These are phyloP conservation scores for Notolabrus celidotus DNA, from an alignment of 2,797 vertebrate genomes.

Conservation along the genomic window DNA sequence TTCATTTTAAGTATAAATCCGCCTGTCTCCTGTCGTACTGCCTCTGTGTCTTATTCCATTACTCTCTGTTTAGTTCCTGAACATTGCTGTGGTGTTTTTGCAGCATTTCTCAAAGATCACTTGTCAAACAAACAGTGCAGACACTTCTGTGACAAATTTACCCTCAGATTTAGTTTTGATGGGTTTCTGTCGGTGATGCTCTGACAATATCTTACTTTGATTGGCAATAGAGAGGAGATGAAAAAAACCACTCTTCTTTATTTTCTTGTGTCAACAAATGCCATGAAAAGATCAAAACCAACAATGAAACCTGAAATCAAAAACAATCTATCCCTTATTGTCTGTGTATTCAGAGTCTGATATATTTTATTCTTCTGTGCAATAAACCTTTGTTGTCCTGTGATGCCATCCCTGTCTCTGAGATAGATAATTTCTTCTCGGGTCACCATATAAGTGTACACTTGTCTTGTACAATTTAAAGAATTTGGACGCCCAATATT, in stretches of 20 bases:
- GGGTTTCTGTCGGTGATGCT: conserved; percentile 10
- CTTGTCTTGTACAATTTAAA: neutral
- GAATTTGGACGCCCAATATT: neutral
- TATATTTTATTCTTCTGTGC: neutral
- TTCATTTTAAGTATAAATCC: neutral
- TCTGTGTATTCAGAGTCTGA: too few relatives aligned
- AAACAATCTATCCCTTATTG: neutral
- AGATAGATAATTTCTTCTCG: neutral
- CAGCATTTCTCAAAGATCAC: neutral
- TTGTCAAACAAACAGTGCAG: conserved; percentile 7
- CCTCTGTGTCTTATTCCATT: neutral
- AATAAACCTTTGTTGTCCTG: neutral
- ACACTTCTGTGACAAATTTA: conserved; percentile 4
- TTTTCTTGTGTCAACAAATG: conserved; percentile 1
- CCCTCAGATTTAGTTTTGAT: conserved; percentile 3
- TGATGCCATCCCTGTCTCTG: neutral
- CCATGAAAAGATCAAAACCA: neutral
- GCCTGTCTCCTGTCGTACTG: neutral
- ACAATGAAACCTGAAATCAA: neutral
- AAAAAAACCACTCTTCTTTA: conserved; percentile 3
- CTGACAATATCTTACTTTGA: conserved; percentile 1
- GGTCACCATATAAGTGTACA: neutral
- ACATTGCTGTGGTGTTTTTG: neutral
- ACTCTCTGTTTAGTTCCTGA: neutral
- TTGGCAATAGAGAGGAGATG: conserved; percentile 1